Percentiles rank a stretch among this genome's conserved stretches.
Evolutionary conservation across 1,140 invertebrate genomes (phyloP).

Genomic region (Nymphalis io): DNA sequence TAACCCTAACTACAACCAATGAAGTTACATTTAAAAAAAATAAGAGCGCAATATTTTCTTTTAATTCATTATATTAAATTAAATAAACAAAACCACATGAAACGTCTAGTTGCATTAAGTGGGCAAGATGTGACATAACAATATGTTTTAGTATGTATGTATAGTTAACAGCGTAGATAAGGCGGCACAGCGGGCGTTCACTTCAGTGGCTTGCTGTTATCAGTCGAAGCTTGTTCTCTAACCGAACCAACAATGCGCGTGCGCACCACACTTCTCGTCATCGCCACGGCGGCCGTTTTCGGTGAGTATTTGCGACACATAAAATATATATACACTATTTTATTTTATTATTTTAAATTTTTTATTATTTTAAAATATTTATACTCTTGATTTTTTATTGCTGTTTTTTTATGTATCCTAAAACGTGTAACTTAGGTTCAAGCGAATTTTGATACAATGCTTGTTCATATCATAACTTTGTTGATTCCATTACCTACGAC

Average conservation of each 20-base stretch:
- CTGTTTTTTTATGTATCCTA: neutral
- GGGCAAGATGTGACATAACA: neutral
- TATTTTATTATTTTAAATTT: neutral
- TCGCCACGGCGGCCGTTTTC: neutral
- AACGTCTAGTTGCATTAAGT: neutral
- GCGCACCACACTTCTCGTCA: neutral
- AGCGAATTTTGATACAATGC: too few relatives aligned
- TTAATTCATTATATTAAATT: neutral
- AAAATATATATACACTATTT: neutral
- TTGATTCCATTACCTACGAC: too few relatives aligned
- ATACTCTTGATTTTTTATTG: neutral
- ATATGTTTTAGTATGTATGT: constrained; percentile 4
- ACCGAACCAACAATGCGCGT: constrained; percentile 41
- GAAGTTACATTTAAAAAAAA: too few relatives aligned
- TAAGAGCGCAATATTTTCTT: too few relatives aligned
- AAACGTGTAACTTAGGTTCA: neutral
- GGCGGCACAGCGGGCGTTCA: constrained; percentile 42
- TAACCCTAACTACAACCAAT: too few relatives aligned
- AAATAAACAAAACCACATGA: neutral
- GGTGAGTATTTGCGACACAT: neutral
- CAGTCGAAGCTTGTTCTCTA: constrained; percentile 34
- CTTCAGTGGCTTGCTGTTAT: constrained; percentile 40
- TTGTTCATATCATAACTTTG: too few relatives aligned
- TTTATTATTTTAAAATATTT: neutral
- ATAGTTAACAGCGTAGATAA: neutral